Conservation (phyloP, 2,113 vertebrate species). For the Chloroceryle aenea region DNA sequence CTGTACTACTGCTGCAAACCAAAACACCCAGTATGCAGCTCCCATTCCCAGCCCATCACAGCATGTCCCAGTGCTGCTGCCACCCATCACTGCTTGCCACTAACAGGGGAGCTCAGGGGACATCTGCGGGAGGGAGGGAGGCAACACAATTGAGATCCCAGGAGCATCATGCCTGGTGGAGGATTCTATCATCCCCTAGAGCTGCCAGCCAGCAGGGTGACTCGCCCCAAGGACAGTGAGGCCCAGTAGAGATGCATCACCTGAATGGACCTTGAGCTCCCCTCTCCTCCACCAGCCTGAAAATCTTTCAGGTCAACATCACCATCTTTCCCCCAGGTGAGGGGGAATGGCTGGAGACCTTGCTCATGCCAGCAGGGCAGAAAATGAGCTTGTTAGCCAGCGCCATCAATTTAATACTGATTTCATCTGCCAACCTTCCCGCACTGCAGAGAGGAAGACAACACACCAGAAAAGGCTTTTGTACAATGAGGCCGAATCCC, state of each 20-base stretch:
- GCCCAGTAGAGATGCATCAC: neutral
- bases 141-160: neutral
- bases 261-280: neutral
- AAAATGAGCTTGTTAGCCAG: neutral
- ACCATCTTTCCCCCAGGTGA: fast-evolving
- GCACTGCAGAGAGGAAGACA: neutral
- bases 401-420: fast-evolving
- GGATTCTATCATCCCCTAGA: neutral
- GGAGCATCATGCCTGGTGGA: neutral
- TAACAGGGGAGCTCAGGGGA: neutral
- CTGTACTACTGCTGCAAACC: neutral
- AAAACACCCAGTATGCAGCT: neutral
- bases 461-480: neutral
- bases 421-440: neutral
- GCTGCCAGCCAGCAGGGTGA: neutral
- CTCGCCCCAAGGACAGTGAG: neutral
- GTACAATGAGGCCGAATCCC: neutral
- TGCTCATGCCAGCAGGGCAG: neutral
- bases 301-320: neutral
- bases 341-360: neutral
- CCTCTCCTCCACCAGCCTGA: neutral
- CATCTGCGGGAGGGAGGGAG: neutral
- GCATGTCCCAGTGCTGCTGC: neutral
- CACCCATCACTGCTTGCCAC: neutral
- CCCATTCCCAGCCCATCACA: neutral